Evolutionary conservation across 2,797 vertebrate genomes (phyloP).

Genomic region (Coendou prehensilis): DNA sequence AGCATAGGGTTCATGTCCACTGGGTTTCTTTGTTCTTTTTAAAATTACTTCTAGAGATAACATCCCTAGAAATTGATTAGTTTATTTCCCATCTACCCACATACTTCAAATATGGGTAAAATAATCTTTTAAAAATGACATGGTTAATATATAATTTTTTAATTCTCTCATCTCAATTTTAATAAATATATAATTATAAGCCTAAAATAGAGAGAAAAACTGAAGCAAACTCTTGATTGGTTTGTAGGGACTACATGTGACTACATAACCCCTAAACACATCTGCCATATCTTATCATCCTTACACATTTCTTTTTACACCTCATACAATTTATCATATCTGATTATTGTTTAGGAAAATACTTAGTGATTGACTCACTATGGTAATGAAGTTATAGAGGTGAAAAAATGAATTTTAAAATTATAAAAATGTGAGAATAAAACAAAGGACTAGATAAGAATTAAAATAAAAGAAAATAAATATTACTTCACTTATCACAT

Average conservation of each 20-base stretch:
- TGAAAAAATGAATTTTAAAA: conserved; percentile 28
- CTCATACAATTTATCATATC: not conserved
- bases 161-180: not conserved
- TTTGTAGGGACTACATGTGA: not conserved
- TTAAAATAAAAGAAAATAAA: not conserved
- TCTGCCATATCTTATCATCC: not conserved
- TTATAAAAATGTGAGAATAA: not conserved
- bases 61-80: not conserved
- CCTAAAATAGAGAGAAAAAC: not conserved
- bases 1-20: not conserved
- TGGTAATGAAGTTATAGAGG: not conserved
- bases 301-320: not conserved
- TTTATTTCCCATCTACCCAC: conserved; percentile 17
- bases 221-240: not conserved
- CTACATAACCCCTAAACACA: not conserved
- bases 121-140: conserved; percentile 57
- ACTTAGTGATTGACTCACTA: not conserved
- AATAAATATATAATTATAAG: conserved; percentile 9
- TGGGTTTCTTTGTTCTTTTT: not conserved
- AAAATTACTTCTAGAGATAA: conserved; percentile 46
- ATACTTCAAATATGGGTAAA: conserved; percentile 4
- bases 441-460: not conserved
- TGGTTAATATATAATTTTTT: not conserved
- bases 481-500: not conserved
- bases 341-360: conserved; percentile 11